A percentile compares a stretch with the other conserved stretches of the same genome.
Conservation (phyloP, 2,888 invertebrate species). For the Halictus quadricinctus region DNA sequence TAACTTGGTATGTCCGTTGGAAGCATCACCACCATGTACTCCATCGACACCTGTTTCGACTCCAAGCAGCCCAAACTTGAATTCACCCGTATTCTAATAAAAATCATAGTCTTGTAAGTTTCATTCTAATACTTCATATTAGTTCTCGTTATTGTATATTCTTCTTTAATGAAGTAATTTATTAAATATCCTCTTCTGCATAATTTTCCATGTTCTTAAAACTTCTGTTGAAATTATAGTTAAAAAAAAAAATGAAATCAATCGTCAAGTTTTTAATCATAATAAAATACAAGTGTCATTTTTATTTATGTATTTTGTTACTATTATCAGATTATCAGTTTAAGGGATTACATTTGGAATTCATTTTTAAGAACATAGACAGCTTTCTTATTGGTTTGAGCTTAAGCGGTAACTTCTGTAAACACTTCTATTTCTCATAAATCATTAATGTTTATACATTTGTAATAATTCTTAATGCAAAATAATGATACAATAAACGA, state of each 20-base stretch:
- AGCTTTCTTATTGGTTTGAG: background rate
- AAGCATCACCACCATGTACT: conserved; percentile 83
- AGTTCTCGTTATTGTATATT: conserved; percentile 19
- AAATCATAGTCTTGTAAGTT: conserved; percentile 74
- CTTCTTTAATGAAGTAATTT: conserved; percentile 18
- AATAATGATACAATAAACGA: conserved; percentile 2
- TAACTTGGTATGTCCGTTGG: conserved; percentile 94
- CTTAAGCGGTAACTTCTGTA: background rate
- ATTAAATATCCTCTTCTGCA: conserved; percentile 9
- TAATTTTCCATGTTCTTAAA: background rate
- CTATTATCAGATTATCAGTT: background rate
- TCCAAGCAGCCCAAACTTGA: conserved; percentile 80
- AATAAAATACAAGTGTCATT: background rate
- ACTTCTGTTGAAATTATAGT: background rate
- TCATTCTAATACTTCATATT: conserved; percentile 75
- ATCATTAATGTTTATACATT: conserved; percentile 9
- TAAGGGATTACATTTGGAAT: background rate
- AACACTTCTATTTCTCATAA: background rate
- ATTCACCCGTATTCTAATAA: conserved; percentile 80
- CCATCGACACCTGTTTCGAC: conserved; percentile 79
- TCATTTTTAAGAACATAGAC: background rate
- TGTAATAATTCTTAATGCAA: conserved; percentile 5
- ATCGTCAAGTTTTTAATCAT: background rate
- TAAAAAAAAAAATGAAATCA: background rate
- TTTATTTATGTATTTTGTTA: background rate